Base-by-base conservation (phyloP, 2,797 vertebrate genomes). In the Acipenser transmontanus region DNA sequence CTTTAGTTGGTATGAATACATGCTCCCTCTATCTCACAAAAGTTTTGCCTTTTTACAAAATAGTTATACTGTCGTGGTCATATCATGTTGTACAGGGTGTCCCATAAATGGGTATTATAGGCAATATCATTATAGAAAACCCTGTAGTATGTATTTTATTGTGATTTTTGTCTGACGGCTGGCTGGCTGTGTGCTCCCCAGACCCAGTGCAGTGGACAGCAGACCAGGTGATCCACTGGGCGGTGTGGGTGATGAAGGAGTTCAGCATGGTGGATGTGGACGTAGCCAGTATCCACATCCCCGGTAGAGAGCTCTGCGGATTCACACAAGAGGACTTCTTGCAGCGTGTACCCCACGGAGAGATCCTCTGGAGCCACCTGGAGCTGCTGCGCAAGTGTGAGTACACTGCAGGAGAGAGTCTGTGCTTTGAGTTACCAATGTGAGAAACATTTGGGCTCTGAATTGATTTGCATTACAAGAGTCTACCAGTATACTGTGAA, bases 211-310 rank as follows among this genome's bases (percentile, higher is more conserved):
- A 97, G 66, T 99, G 97, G 97, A 91, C 95, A 0, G 95, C 94
- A 61, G 97, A 98, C 76, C 97, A 99, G 77, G 96, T 99, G 66
- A 94, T 99, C 72, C 97, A 99, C 75, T 99, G 97, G 97, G 96
- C 96, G 1, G 91, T 98, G 73, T 99, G 97, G 97, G 97, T 99
- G 59, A 98, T 99, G 94, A 99, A 99, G 81, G 97, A 99, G 78
- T 99, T 99, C 72, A 95, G 92, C 76, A 98, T 99, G 70, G 94
- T 95, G 9, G 96, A 98, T 75, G 94, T 98, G 73, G 95, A 99
- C 73, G 93, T 99, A 61, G 94, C 87, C 0, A 88, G 92, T 1
- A 95, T 99, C 77, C 91, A 94, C 82, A 96, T 98, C 80, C 88
- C 92, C 0, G 97, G 97, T 50, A 85, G 92, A 66, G 95, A 99